Evolutionary conservation across 2,113 vertebrate genomes (phyloP).

Genomic region (Megaceryle torquata): DNA sequence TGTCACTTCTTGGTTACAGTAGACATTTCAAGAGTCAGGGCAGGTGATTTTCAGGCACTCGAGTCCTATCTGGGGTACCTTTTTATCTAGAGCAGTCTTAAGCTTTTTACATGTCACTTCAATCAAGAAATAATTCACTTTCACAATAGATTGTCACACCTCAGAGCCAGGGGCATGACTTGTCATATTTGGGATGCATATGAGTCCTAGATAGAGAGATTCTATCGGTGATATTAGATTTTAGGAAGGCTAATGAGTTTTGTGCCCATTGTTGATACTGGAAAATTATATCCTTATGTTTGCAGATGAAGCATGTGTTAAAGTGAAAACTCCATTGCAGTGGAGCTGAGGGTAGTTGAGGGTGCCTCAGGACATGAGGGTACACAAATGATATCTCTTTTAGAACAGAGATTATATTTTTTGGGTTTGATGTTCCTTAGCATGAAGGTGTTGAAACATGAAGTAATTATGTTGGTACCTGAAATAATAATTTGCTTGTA

Average conservation of each 20-base stretch:
- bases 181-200: background rate
- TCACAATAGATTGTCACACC: background rate
- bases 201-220: background rate
- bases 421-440: background rate
- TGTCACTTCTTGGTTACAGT: background rate
- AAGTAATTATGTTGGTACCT: background rate
- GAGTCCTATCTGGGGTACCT: background rate
- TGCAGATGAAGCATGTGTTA: background rate
- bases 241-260: background rate
- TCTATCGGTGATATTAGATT: background rate
- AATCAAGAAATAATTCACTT: background rate
- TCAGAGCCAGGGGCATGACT: background rate
- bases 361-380: background rate
- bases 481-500: background rate
- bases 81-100: background rate
- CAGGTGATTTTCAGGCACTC: fast-evolving
- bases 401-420: background rate
- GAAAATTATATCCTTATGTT: background rate
- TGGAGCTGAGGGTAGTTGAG: background rate
- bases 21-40: background rate
- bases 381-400: background rate
- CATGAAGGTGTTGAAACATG: background rate
- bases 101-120: background rate
- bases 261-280: background rate
- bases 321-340: background rate